Base-by-base conservation (phyloP, 2,113 vertebrate species). In the Nycticebus coucang region DNA sequence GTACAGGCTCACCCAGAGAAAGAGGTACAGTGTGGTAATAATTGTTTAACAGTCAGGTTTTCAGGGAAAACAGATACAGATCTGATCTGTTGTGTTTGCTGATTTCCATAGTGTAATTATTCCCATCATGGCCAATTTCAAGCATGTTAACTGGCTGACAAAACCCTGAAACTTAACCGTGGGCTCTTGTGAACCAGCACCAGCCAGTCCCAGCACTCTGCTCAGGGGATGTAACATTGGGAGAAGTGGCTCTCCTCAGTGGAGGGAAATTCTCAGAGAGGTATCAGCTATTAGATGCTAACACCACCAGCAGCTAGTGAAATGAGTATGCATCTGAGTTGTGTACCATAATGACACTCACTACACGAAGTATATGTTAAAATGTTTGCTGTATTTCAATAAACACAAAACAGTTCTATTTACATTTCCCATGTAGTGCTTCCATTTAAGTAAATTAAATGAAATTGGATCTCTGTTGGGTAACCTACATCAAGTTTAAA, bases 401-500 rank as follows among this genome's bases (percentile, higher is more conserved):
- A 30, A 96, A 71, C 35, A 87, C 19, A 81, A 94, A 89, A 37
- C 17, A 72, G 53, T 90, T 93, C 41, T 93, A 45, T 41, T 91
- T 87, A 92, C 22, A 24, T 87, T 95, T 92, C 84, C 71, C 14
- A 93, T 77, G 30, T n/a, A 95, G 41, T 59, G 30, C 93, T 89
- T 93, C 64, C 8, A 28, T 86, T 93, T 81, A 85, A 92, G 77
- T 79, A 62, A 94, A 87, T 93, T 77, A 87, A 91, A 45, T 55
- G 5, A 28, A 94, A 75, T 85, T 91, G 41, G 95, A 85, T 72
- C 35, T 93, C 68, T 77, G 2, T 75, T 93, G 80, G n/a, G 28
- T 94, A 86, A 96, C 35, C 33, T 64, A 77, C 19, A 28, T 93
- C 55, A 93, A 80, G 53, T 93, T 91, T 91, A 75, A 86, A 89